Base-by-base conservation (phyloP, 2,113 vertebrate genomes). In the Parus major region DNA sequence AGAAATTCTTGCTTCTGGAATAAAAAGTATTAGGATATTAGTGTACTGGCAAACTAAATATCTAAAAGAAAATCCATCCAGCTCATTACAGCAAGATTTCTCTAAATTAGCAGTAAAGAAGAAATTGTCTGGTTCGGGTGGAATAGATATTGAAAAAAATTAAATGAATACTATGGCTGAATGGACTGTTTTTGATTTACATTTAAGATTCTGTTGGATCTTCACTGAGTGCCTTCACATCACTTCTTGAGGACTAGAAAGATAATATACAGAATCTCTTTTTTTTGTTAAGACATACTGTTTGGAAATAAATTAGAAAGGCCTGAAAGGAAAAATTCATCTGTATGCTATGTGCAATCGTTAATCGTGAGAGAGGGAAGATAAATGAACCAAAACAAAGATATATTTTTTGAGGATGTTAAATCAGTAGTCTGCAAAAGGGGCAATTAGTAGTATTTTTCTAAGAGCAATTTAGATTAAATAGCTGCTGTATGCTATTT, bases 391-490 rank as follows among this genome's bases (percentile, higher is more conserved):
- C 50, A 95, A 94, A 96, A 83, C 68, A 94, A 95, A 96, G 92
- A 92, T 86, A 66, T 79, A 90, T 90, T 90, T 95, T 96, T 92
- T 92, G 82, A 94, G 89, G 82, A 86, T 88, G 87, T 90, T 86
- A 92, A 84, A 94, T 92, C 80, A 56, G 69, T 95, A 94, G 82
- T 75, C 87, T 95, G 94, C 82, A 96, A 94, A 91, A 96, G 85
- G 76, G 65, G 80, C 85, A 93, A 96, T 97, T 96, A 96, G 82
- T 96, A 95, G 88, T 94, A 96, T 96, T 96, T 97, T 96, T 82
- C 69, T 93, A 93, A 86, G 92, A 96, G 94, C 69, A 92, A 95
- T 90, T 96, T 90, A 86, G 90, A 72, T 90, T 92, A 86, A 97
- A 96, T 95, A 93, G 82, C 88, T 94, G 47, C 94, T 95, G 31